Evolutionary conservation across 2,797 vertebrate species (phyloP).

Genomic region (Enteromius trimaculatus): DNA sequence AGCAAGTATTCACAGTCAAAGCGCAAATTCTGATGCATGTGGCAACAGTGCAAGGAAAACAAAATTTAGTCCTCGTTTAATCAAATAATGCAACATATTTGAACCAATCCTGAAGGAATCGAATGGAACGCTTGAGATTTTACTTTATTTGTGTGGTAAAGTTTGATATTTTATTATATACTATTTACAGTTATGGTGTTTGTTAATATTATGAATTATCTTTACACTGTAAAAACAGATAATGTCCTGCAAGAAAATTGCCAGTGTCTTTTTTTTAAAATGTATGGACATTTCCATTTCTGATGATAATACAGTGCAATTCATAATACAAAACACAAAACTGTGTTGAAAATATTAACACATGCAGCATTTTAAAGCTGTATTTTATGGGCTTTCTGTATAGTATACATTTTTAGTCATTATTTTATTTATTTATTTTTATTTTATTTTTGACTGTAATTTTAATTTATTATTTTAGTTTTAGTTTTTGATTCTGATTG

Average conservation of each 20-base stretch:
- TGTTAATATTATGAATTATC: neutral
- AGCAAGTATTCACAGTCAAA: conserved; percentile 49
- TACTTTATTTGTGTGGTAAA: no score
- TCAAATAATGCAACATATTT: neutral
- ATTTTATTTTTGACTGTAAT: no score
- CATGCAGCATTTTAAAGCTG: neutral
- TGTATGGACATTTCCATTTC: neutral
- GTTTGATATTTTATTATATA: neutral
- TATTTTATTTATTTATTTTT: neutral
- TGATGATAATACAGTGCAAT: neutral
- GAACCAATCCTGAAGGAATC: neutral
- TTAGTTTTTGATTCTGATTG: no score
- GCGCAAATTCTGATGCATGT: conserved; percentile 45
- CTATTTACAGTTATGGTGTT: neutral
- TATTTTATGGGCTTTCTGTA: neutral
- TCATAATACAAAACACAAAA: neutral
- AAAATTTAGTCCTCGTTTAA: neutral
- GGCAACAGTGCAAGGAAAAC: conserved; percentile 41
- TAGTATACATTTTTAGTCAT: neutral
- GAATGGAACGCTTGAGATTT: neutral
- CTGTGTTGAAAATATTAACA: neutral
- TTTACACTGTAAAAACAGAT: neutral
- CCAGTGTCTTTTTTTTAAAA: no score
- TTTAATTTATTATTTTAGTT: no score
- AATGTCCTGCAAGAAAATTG: neutral